Percentiles rank a stretch among this genome's conserved stretches.
These are phyloP conservation scores for Oxyteleia sp. DNA, from an alignment of 2,888 invertebrate genomes.

Conservation along the genomic window DNA sequence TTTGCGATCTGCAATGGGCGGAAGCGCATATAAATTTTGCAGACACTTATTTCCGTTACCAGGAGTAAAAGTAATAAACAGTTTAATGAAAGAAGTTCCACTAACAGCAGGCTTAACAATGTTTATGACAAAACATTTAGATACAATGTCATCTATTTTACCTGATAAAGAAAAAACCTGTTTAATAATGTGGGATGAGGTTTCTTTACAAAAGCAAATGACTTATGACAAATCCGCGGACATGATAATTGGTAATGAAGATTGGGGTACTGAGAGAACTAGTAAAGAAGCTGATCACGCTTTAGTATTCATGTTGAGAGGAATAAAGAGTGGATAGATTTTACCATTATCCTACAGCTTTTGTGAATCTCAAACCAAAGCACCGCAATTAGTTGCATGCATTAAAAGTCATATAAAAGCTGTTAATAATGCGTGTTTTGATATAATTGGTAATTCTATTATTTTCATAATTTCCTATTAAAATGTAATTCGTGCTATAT, in stretches of 20 bases:
- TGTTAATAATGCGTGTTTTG: conserved; percentile 35
- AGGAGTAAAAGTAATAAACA: not conserved
- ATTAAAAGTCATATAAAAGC: conserved; percentile 39
- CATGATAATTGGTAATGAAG: conserved; percentile 63
- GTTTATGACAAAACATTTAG: conserved; percentile 1
- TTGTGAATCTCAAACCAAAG: conserved; percentile 48
- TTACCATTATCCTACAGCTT: conserved; percentile 55
- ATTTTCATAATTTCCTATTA: not conserved
- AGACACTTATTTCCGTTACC: not conserved
- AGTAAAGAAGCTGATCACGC: conserved; percentile 55
- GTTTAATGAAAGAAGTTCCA: not conserved
- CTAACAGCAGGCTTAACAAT: not conserved
- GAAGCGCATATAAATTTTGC: not conserved
- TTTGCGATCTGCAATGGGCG: not conserved
- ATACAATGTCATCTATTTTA: not conserved
- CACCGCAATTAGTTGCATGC: conserved; percentile 34
- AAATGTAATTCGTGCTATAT: no score
- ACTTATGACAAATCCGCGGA: conserved; percentile 25
- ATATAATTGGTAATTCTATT: conserved; percentile 18
- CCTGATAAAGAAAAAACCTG: not conserved
- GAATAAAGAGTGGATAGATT: conserved; percentile 46
- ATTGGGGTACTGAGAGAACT: conserved; percentile 52
- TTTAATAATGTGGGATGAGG: not conserved
- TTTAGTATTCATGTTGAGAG: conserved; percentile 62
- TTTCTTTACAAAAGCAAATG: conserved; percentile 34